phyloP scores from a whole-genome alignment of 2,797 vertebrate species.

The Cyprinodon diabolis region DNA sequence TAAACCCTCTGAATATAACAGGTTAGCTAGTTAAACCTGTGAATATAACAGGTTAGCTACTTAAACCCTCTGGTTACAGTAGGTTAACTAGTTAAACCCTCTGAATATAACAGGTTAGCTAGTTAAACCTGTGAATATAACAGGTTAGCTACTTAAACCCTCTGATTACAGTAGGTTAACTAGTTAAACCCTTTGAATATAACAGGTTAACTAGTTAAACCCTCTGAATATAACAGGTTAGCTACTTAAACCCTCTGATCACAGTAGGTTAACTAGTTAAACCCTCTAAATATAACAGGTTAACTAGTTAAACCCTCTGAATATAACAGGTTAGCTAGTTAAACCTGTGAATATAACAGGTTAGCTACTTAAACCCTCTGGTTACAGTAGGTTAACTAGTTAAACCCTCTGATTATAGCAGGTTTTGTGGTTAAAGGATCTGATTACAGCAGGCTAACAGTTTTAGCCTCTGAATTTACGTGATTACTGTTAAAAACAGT shows the following conservation, averaged over 20 bases:
- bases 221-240: not conserved
- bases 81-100: constrained; percentile 6
- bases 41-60: too few relatives aligned
- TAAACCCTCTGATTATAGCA: not conserved
- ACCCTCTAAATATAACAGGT: too few relatives aligned
- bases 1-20: too few relatives aligned
- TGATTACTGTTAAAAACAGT: not conserved
- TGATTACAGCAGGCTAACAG: not conserved
- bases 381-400: not conserved
- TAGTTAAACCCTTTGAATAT: not conserved
- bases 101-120: not conserved
- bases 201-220: not conserved
- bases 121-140: not conserved
- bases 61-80: not conserved
- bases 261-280: not conserved
- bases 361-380: not conserved
- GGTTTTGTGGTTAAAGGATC: not conserved
- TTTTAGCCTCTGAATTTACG: too few relatives aligned
- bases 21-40: too few relatives aligned
- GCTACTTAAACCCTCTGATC: not conserved
- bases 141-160: not conserved
- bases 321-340: too few relatives aligned
- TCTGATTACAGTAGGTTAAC: too few relatives aligned
- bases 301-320: too few relatives aligned
- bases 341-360: too few relatives aligned